Evolutionary conservation across 2,797 vertebrate species (phyloP).

Genomic region (Gila robusta): DNA sequence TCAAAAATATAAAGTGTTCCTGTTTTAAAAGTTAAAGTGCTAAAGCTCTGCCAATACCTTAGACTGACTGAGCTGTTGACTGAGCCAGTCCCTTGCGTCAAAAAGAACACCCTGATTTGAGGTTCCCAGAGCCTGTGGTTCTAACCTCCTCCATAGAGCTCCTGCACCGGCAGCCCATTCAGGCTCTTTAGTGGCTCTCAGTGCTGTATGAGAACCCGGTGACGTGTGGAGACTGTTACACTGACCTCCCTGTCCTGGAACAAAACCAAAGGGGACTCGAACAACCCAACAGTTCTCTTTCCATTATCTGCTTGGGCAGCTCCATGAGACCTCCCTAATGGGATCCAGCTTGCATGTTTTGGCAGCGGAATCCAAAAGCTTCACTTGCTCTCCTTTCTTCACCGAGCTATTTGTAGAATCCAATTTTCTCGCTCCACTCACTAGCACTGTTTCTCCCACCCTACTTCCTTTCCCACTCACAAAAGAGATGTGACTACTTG

Average conservation of each 20-base stretch:
- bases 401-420: constrained; percentile 60
- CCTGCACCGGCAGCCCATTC: constrained; percentile 17
- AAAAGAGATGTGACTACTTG: constrained; percentile 54
- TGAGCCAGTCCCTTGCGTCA: not conserved
- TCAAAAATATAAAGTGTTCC: not conserved
- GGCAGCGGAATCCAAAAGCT: constrained; percentile 62
- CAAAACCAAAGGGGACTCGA: constrained; percentile 65
- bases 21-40: not conserved
- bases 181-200: constrained; percentile 30
- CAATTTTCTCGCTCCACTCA: constrained; percentile 66
- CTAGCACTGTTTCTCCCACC: constrained; percentile 49
- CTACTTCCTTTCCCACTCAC: constrained; percentile 49
- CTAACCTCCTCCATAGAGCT: constrained; percentile 12
- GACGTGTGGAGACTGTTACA: constrained; percentile 64
- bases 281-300: constrained; percentile 75
- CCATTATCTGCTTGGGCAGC: constrained; percentile 77
- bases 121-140: constrained; percentile 2
- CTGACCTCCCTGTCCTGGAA: constrained; percentile 68
- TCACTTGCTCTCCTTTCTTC: constrained; percentile 35
- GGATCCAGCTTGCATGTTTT: constrained; percentile 70
- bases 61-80: not conserved
- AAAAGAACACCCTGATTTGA: constrained; percentile 14
- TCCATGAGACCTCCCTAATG: constrained; percentile 74
- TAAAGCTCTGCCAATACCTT: not conserved
- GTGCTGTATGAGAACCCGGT: constrained; percentile 51